Evolutionary conservation across 2,113 vertebrate genomes (phyloP), one percentile per base, ranked within the genome.

Genomic region (Rhinoptilus africanus): DNA sequence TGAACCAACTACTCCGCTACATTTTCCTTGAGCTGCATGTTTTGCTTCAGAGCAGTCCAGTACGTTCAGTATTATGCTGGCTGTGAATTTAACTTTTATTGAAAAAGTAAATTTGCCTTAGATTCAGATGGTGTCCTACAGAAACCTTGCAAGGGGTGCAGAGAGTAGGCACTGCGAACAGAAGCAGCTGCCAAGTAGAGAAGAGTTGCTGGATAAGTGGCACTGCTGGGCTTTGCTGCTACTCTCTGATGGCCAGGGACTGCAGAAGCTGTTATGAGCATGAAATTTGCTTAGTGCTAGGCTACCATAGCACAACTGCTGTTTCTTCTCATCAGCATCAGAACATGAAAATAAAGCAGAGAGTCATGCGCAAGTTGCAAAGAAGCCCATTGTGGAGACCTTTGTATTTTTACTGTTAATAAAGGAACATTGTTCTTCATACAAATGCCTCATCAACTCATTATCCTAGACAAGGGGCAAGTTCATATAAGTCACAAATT

Each of bases 401-500:
- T 56, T 32, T 10, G 10, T 84, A 43, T 86, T 91, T 90, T 71
- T 84, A 57, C 45, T 86, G 56, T 43, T 95, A 91, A 85, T 86
- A 76, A 84, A 21, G 45, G 92, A 95, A 85, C 47, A 60, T 35
- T 85, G 30, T 63, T 94, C 80, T 94, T 77, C 85, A 75, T 84
- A 82, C 22, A 88, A 91, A 92, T 94, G 60, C 43, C 71, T 93
- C 67, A 93, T 96, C 66, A 88, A 69, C 50, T 74, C 80, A 83
- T 89, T 94, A 91, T 85, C 34, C 39, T 39, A 74, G 45, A 51
- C 50, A 86, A 95, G 81, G 34, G 35, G 27, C 63, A 85, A 94
- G 84, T 79, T 82, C 71, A 60, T 85, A 26, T 81, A 81, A 85
- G 62, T 68, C 13, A 2, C 64, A 94, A 91, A 94, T 93, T n/a